Percentiles rank a stretch among this genome's conserved stretches.
These are phyloP conservation scores for Psilopsiagon aurifrons DNA, from an alignment of 2,113 vertebrate species.

Conservation along the genomic window DNA sequence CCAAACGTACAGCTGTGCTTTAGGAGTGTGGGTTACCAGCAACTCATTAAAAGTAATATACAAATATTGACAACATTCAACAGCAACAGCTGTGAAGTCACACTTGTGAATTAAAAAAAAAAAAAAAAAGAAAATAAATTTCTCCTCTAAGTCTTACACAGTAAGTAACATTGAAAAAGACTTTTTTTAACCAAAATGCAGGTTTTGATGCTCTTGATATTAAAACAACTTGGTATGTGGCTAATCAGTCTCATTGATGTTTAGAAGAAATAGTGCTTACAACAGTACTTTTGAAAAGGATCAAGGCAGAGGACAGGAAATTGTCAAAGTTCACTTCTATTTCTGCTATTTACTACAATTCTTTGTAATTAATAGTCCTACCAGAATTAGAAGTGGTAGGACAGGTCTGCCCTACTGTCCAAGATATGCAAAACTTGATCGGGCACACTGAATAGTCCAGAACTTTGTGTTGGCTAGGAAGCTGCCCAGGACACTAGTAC, in stretches of 20 bases:
- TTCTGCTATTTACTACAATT: background rate
- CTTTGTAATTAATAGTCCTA: background rate
- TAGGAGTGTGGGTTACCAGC: constrained; percentile 7
- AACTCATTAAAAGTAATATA: constrained; percentile 28
- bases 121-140: background rate
- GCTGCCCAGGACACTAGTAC: background rate
- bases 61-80: constrained; percentile 43
- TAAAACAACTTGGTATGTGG: background rate
- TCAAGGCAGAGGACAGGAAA: background rate
- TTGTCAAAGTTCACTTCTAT: background rate
- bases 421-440: background rate
- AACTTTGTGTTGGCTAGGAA: background rate
- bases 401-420: background rate
- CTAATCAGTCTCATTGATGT: background rate
- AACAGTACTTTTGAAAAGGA: background rate
- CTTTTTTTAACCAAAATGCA: background rate
- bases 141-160: background rate
- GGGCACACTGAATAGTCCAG: background rate
- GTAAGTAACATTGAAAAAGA: background rate
- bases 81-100: constrained; percentile 30
- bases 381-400: background rate
- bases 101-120: background rate
- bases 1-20: constrained; percentile 12
- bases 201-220: background rate
- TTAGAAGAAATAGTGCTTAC: background rate